Conservation (phyloP, 2,113 vertebrate genomes). For the Eubucco bourcierii region DNA sequence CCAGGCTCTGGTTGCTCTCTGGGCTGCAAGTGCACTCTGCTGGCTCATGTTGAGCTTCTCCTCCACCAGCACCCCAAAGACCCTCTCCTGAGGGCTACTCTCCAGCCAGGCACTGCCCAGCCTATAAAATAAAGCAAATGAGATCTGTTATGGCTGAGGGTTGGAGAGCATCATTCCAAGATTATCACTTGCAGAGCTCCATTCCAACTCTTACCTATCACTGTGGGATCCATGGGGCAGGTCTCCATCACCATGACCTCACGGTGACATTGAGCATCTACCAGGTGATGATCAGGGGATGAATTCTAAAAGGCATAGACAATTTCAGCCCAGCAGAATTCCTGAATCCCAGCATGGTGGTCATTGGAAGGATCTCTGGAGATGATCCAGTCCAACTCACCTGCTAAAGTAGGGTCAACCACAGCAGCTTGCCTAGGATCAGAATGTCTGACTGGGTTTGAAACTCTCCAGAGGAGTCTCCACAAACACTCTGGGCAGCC, state of each 20-base stretch:
- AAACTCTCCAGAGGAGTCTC: too few species aligned
- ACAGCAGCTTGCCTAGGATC: neutral
- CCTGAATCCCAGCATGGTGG: neutral
- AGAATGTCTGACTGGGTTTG: too few species aligned
- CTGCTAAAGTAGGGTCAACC: neutral
- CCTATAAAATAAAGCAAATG: neutral
- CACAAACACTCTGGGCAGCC: neutral
- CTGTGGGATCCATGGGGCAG: neutral
- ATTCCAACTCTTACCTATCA: too few species aligned
- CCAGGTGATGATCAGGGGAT: neutral
- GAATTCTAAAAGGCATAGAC: too few species aligned
- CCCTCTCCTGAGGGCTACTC: too few species aligned
- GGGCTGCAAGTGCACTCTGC: too few species aligned
- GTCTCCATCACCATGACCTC: rapidly evolving
- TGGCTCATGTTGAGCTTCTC: too few species aligned
- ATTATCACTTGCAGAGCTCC: too few species aligned
- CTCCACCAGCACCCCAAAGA: too few species aligned
- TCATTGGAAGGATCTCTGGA: neutral
- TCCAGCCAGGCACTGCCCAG: too few species aligned
- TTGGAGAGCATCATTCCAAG: neutral
- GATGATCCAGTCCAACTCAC: neutral
- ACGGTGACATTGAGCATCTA: neutral
- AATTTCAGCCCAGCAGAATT: neutral
- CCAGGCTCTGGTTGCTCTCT: too few species aligned
- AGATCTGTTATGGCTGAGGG: neutral